Conservation (phyloP, 2,888 invertebrate genomes). For the Netelia virgata region DNA sequence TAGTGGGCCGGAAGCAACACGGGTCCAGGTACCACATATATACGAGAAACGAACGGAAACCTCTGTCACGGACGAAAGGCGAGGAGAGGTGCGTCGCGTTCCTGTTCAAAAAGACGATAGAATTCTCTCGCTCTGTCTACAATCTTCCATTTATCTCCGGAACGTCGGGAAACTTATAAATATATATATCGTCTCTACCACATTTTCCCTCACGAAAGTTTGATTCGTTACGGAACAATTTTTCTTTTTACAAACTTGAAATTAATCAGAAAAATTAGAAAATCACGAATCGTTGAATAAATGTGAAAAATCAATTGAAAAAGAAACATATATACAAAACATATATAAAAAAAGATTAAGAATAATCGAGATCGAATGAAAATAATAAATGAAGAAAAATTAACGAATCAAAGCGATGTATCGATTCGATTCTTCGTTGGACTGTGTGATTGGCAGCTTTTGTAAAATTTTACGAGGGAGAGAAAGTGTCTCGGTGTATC, state of each 20-base stretch:
- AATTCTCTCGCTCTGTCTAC: conserved; percentile 23
- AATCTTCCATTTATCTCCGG: conserved; percentile 11
- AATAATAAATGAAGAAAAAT: conserved; percentile 2
- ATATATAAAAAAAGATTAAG: no score
- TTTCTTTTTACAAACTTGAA: no score
- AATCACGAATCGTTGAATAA: no score
- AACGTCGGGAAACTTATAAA: conserved; percentile 5
- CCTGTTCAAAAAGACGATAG: conserved; percentile 39
- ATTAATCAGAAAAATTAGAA: no score
- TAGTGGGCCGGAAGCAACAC: conserved; percentile 73
- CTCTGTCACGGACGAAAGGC: conserved; percentile 55
- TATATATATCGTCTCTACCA: neutral
- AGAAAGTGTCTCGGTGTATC: conserved; percentile 66
- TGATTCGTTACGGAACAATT: neutral
- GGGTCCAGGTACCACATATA: conserved; percentile 64
- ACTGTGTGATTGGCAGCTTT: conserved; percentile 45
- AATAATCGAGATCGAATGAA: neutral
- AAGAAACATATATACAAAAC: no score
- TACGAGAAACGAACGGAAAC: conserved; percentile 60
- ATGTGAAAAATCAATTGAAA: neutral
- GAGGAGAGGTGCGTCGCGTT: conserved; percentile 54
- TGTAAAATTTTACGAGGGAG: conserved; percentile 60
- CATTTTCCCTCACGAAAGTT: neutral
- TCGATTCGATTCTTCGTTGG: conserved; percentile 35
- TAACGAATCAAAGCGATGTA: conserved; percentile 20